Evolutionary conservation across 2,888 invertebrate species (phyloP).

Genomic region (Plagodis dolabraria): DNA sequence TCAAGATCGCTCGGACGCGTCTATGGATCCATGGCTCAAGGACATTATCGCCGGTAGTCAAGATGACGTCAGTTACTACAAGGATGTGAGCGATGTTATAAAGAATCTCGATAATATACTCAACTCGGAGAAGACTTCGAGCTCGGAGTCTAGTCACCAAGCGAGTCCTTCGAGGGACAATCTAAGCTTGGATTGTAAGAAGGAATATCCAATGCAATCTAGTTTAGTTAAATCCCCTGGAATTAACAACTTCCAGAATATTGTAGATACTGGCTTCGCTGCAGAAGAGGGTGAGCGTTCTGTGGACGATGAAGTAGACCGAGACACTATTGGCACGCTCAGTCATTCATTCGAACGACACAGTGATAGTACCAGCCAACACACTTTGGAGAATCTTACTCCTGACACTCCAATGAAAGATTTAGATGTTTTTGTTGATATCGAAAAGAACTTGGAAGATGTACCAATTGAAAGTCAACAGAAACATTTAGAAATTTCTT

Average conservation of each 20-base stretch:
- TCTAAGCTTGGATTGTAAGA: conserved; percentile 76
- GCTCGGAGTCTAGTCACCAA: conserved; percentile 84
- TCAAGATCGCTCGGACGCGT: conserved; percentile 69
- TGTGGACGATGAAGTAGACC: conserved; percentile 69
- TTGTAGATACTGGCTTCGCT: conserved; percentile 65
- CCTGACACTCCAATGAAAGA: conserved; percentile 76
- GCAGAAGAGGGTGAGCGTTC: conserved; percentile 50
- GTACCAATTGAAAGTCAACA: too few relatives aligned
- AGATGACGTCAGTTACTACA: conserved; percentile 85
- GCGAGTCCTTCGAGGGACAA: conserved; percentile 82
- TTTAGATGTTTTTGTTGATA: conserved; percentile 51
- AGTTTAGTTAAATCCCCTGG: conserved; percentile 79
- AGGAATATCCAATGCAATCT: conserved; percentile 71
- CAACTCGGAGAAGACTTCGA: conserved; percentile 85
- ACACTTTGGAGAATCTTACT: conserved; percentile 74
- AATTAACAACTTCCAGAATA: conserved; percentile 75
- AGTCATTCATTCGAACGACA: conserved; percentile 79
- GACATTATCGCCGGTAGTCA: conserved; percentile 85
- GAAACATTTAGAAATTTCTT: too few relatives aligned
- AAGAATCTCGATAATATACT: conserved; percentile 87
- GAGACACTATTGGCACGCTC: conserved; percentile 73
- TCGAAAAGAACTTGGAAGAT: conserved; percentile 42
- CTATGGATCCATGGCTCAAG: conserved; percentile 86
- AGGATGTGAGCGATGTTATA: conserved; percentile 86
- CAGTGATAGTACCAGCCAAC: conserved; percentile 72